These are phyloP conservation scores for Harpagoxenus sublaevis DNA, from an alignment of 2,888 invertebrate genomes.

Conservation along the genomic window DNA sequence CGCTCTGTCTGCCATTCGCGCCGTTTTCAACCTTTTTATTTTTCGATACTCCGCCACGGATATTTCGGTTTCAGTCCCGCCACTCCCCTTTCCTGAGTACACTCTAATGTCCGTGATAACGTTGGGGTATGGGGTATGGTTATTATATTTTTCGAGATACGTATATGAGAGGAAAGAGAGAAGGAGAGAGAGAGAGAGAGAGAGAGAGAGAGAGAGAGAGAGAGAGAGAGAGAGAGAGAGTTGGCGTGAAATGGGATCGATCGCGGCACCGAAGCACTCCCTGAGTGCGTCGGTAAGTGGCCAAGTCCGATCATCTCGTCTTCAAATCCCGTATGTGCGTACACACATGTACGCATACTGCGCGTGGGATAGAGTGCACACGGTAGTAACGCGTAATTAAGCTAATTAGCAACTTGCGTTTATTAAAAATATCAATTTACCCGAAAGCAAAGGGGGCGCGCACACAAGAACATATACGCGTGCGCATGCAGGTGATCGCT, in stretches of 20 bases:
- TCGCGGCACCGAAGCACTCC: conserved; percentile 21
- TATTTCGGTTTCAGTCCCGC: conserved; percentile 22
- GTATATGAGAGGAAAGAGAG: neutral
- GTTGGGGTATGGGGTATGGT: conserved; percentile 29
- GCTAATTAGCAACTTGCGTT: conserved; percentile 46
- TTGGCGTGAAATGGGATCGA: conserved; percentile 52
- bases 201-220: neutral
- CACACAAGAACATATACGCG: neutral
- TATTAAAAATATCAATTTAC: conserved; percentile 55
- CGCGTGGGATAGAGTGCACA: conserved; percentile 22
- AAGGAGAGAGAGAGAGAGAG: neutral
- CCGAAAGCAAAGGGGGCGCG: neutral
- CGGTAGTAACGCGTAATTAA: conserved; percentile 49
- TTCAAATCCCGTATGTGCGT: conserved; percentile 1
- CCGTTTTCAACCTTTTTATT: conserved; percentile 62
- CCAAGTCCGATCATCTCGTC: conserved; percentile 41
- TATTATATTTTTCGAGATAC: conserved; percentile 52
- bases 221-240: neutral
- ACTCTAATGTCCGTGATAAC: conserved; percentile 63
- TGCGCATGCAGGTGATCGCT: conserved; percentile 1
- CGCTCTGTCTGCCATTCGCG: conserved; percentile 67
- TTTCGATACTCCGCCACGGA: conserved; percentile 64
- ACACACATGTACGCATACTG: neutral
- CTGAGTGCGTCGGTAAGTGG: conserved; percentile 37
- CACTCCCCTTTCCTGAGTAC: conserved; percentile 35